These are phyloP conservation scores for Diloba caeruleocephala DNA, from an alignment of 2,888 invertebrate genomes.

Conservation along the genomic window DNA sequence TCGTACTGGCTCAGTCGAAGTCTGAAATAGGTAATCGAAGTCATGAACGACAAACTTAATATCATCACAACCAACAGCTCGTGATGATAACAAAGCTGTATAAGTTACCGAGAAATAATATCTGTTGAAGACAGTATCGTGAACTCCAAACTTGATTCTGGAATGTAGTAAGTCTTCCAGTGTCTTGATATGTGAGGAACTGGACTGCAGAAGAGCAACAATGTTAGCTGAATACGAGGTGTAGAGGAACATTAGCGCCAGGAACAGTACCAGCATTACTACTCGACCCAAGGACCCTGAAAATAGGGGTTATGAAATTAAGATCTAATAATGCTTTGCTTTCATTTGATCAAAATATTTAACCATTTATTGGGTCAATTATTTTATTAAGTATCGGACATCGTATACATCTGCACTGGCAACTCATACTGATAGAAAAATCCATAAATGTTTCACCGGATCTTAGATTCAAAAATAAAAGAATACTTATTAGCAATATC, in stretches of 20 bases:
- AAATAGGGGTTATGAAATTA: slow-evolving; percentile 34
- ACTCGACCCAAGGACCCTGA: slow-evolving; percentile 88
- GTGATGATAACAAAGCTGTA: background rate
- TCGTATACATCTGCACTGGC: too few relatives aligned
- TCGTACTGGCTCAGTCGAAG: slow-evolving; percentile 90
- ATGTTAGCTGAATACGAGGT: slow-evolving; percentile 94
- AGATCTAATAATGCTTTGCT: background rate
- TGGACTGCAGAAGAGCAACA: slow-evolving; percentile 92
- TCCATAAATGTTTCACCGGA: too few relatives aligned
- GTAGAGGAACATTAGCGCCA: slow-evolving; percentile 92
- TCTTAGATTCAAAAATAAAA: background rate
- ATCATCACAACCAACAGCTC: background rate
- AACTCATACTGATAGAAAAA: too few relatives aligned
- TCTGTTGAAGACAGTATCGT: slow-evolving; percentile 92
- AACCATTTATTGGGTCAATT: too few relatives aligned
- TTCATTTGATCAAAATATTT: too few relatives aligned
- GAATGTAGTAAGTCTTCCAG: slow-evolving; percentile 91
- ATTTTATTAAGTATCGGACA: too few relatives aligned
- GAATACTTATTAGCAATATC: too few relatives aligned
- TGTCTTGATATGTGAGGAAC: slow-evolving; percentile 91
- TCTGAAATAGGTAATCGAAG: slow-evolving; percentile 80
- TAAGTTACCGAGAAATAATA: slow-evolving; percentile 90
- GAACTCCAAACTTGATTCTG: slow-evolving; percentile 90
- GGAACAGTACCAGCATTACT: slow-evolving; percentile 90
- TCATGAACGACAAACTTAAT: background rate